Evolutionary conservation across 2,113 vertebrate genomes (phyloP).

Genomic region (Columba janthina): DNA sequence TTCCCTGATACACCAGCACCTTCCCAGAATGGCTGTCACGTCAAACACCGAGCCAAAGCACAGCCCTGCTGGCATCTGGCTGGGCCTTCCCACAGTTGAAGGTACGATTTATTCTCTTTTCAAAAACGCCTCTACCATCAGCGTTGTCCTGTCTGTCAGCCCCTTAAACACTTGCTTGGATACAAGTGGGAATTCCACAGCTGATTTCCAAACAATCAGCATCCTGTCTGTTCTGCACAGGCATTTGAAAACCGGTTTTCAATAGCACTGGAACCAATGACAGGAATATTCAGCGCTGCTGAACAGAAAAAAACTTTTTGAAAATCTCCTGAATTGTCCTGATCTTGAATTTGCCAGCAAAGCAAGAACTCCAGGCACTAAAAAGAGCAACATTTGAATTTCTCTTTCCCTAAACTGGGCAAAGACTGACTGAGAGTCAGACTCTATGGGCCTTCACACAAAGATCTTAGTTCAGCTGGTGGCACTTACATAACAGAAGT

Average conservation of each 20-base stretch:
- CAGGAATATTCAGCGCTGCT: too few species aligned
- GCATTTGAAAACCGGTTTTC: too few species aligned
- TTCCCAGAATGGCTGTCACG: not conserved
- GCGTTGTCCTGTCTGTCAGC: not conserved
- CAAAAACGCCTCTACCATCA: not conserved
- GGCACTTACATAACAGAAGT: not conserved
- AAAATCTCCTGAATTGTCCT: too few species aligned
- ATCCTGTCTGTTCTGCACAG: not conserved
- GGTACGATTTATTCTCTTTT: not conserved
- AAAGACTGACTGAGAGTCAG: not conserved
- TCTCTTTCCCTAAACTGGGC: not conserved
- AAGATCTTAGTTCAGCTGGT: not conserved
- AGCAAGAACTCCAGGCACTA: not conserved
- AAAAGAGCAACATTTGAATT: not conserved
- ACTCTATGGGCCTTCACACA: not conserved
- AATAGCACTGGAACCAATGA: too few species aligned
- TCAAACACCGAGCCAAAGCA: not conserved
- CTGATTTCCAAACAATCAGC: not conserved
- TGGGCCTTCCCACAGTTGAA: not conserved
- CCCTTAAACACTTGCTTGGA: not conserved
- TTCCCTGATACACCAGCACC: not conserved
- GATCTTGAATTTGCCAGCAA: not conserved
- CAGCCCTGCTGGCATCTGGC: not conserved
- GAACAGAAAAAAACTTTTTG: too few species aligned
- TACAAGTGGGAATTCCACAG: not conserved